phyloP scores from a whole-genome alignment of 2,888 invertebrate genomes.

The Chamaedrilus cognettii region DNA sequence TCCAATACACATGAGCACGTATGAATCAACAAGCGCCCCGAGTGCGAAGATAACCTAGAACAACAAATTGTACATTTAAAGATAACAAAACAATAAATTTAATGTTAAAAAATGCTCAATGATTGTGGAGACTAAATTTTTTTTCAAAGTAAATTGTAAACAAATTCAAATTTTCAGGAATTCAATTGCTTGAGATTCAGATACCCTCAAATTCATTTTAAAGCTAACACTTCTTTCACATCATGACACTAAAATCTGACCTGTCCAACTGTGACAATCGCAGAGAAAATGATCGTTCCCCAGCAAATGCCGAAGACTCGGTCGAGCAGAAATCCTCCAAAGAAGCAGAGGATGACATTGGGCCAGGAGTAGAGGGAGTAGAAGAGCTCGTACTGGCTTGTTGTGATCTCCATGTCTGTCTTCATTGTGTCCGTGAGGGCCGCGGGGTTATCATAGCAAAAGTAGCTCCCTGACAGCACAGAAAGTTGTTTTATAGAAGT shows the following conservation, averaged over 20 bases:
- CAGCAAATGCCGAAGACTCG: conserved; percentile 90
- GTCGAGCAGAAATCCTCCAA: conserved; percentile 95
- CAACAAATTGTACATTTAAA: no score
- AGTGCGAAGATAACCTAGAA: conserved; percentile 35
- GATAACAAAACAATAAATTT: no score
- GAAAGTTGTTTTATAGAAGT: no score
- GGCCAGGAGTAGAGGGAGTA: conserved; percentile 92
- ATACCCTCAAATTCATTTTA: no score
- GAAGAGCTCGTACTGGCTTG: conserved; percentile 81
- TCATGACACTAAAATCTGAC: conserved; percentile 46
- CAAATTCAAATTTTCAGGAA: no score
- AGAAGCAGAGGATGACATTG: conserved; percentile 90
- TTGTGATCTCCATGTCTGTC: conserved; percentile 76
- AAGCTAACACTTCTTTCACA: no score
- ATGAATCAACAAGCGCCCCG: conserved; percentile 67
- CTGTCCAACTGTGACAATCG: conserved; percentile 85
- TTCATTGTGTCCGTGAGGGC: conserved; percentile 87
- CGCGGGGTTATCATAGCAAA: conserved; percentile 96
- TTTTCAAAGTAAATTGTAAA: no score
- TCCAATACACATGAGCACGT: conserved; percentile 74
- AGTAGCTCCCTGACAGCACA: conserved; percentile 68
- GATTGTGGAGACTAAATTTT: no score
- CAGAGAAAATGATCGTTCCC: conserved; percentile 89
- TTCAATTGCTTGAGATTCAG: no score
- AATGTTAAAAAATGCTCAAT: no score